Conservation (phyloP, 2,888 invertebrate genomes). For the Diplazon laetatorius region DNA sequence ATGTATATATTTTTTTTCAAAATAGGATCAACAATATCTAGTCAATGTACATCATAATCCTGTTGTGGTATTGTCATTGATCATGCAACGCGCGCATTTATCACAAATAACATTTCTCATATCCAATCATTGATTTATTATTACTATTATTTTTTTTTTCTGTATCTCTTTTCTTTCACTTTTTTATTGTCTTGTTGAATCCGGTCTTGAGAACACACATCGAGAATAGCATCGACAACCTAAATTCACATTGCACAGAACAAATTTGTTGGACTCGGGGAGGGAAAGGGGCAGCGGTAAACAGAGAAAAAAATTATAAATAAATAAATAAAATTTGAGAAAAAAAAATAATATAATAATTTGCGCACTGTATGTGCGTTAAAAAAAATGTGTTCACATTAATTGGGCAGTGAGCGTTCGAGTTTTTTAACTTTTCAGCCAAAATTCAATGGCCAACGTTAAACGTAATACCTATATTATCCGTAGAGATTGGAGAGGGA, state of each 20-base stretch:
- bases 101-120: too few species aligned
- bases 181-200: conserved; percentile 2
- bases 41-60: neutral
- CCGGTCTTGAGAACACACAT: conserved; percentile 6
- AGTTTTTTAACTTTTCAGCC: conserved; percentile 16
- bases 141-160: too few species aligned
- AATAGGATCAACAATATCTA: conserved; percentile 7
- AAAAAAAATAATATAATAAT: neutral
- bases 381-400: neutral
- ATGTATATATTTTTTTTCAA: too few species aligned
- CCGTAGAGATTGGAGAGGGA: too few species aligned
- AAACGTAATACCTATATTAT: conserved; percentile 23
- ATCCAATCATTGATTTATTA: too few species aligned
- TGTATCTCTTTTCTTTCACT: too few species aligned
- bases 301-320: too few species aligned
- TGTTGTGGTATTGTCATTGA: neutral
- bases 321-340: too few species aligned
- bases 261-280: too few species aligned
- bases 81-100: conserved; percentile 37
- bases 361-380: neutral
- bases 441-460: neutral
- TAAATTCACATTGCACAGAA: conserved; percentile 22
- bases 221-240: neutral
- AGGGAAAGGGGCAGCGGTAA: too few species aligned
- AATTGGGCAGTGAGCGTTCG: conserved; percentile 6